Evolutionary conservation across 35 echinoderm and acorn worm genomes (phyloP).

Genomic region (Diadema setosum): DNA sequence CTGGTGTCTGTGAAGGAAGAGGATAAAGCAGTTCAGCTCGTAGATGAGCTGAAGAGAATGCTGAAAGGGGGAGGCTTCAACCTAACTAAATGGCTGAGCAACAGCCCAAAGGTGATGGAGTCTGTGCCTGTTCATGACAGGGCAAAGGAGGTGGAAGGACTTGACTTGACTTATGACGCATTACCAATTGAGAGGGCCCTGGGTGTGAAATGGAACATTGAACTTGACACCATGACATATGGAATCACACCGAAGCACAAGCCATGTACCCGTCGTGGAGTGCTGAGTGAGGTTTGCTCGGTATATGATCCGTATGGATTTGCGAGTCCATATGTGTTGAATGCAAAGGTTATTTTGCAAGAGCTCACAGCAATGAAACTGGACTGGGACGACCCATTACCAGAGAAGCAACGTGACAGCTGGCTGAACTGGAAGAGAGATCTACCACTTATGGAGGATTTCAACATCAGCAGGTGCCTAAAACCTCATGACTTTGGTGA

Average conservation of each 20-base stretch:
- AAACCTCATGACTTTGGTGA: constrained; percentile 41
- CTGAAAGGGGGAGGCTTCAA: constrained; percentile 36
- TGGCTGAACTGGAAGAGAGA: constrained; percentile 11
- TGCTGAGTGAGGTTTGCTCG: constrained; percentile 34
- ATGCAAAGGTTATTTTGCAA: constrained; percentile 29
- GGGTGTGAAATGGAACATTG: constrained; percentile 2
- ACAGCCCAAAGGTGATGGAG: constrained; percentile 19
- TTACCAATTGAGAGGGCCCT: constrained; percentile 26
- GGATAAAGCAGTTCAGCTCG: not conserved
- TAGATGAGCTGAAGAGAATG: not conserved
- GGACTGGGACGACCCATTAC: constrained; percentile 24
- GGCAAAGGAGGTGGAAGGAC: constrained; percentile 21
- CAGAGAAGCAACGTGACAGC: not conserved
- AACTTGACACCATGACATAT: not conserved
- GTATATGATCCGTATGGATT: constrained; percentile 40
- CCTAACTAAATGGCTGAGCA: constrained; percentile 67
- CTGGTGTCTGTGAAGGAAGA: not conserved
- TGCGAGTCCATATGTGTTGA: constrained; percentile 8
- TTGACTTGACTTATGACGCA: constrained; percentile 45
- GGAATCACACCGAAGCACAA: not conserved
- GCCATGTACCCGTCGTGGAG: constrained; percentile 6
- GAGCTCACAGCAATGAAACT: constrained; percentile 31
- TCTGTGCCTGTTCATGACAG: constrained; percentile 1
- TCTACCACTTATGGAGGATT: not conserved
- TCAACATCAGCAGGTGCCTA: constrained; percentile 34